Percentiles rank a stretch among this genome's conserved stretches.
These are phyloP conservation scores for Protonibea diacanthus DNA, from an alignment of 2,797 vertebrate species.

Conservation along the genomic window DNA sequence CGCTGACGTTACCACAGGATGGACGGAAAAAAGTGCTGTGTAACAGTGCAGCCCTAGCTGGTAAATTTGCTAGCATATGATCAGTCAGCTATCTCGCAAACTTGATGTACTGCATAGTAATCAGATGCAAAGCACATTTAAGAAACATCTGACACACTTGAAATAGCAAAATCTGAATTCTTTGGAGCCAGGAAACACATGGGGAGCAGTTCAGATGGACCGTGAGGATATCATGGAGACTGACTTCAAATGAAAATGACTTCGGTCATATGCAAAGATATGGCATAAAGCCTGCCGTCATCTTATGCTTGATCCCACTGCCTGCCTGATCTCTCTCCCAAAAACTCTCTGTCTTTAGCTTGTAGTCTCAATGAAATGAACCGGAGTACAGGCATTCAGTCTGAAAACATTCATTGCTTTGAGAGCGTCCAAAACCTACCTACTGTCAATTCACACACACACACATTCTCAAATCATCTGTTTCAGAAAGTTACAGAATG, in stretches of 20 bases:
- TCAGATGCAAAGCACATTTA: background rate
- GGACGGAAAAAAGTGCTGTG: background rate
- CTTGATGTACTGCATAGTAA: constrained; percentile 2
- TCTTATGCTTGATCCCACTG: background rate
- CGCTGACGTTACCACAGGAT: background rate
- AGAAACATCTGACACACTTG: background rate
- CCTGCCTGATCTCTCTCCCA: background rate
- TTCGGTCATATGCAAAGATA: background rate
- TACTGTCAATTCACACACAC: background rate
- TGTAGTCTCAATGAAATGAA: no score
- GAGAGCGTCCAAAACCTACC: background rate
- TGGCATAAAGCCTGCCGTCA: no score
- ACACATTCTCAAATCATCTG: background rate
- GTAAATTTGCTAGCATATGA: background rate
- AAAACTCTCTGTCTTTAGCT: no score
- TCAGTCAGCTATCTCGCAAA: background rate
- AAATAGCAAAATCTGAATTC: constrained; percentile 3
- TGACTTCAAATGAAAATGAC: constrained; percentile 3
- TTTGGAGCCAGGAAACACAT: background rate
- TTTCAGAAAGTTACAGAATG: background rate
- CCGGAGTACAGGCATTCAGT: background rate
- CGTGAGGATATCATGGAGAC: background rate
- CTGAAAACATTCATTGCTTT: background rate
- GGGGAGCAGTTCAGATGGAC: background rate
- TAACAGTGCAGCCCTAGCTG: background rate